Conservation (phyloP, 2,797 vertebrate species). For the Champsocephalus gunnari region DNA sequence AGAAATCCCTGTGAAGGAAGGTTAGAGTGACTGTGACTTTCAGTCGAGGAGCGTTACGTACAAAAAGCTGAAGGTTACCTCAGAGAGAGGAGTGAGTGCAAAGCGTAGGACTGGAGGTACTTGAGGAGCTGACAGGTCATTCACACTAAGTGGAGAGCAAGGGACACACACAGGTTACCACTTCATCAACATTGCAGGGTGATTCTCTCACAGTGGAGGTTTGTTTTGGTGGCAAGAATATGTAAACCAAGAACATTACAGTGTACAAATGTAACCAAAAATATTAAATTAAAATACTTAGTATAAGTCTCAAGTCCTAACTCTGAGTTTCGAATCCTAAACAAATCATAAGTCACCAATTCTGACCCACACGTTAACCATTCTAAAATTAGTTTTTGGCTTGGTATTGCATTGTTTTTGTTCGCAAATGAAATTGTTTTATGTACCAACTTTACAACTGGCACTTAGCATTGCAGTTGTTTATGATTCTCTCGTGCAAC, state of each 20-base stretch:
- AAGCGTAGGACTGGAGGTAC: slow-evolving; percentile 4
- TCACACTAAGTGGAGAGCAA: slow-evolving; percentile 8
- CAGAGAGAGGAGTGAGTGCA: neutral
- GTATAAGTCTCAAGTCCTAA: too few relatives aligned
- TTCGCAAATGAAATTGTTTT: too few relatives aligned
- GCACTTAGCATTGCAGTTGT: too few relatives aligned
- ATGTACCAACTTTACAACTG: too few relatives aligned
- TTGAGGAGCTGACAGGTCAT: slow-evolving; percentile 37
- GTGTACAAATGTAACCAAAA: too few relatives aligned
- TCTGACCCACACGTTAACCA: too few relatives aligned
- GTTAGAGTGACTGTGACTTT: slow-evolving; percentile 55
- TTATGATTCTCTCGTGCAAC: too few relatives aligned
- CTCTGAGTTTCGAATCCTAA: too few relatives aligned
- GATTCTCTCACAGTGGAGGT: neutral
- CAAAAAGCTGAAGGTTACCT: slow-evolving; percentile 51
- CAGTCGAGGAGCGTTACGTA: slow-evolving; percentile 18
- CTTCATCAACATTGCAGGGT: neutral
- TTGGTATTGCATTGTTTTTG: too few relatives aligned
- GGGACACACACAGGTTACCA: neutral
- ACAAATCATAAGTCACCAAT: too few relatives aligned
- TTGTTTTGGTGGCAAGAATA: neutral
- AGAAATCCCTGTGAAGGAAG: slow-evolving; percentile 53
- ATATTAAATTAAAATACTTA: too few relatives aligned
- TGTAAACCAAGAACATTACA: neutral
- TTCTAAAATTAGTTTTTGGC: too few relatives aligned